Evolutionary conservation across 2,113 vertebrate genomes (phyloP).

Genomic region (Ia io): DNA sequence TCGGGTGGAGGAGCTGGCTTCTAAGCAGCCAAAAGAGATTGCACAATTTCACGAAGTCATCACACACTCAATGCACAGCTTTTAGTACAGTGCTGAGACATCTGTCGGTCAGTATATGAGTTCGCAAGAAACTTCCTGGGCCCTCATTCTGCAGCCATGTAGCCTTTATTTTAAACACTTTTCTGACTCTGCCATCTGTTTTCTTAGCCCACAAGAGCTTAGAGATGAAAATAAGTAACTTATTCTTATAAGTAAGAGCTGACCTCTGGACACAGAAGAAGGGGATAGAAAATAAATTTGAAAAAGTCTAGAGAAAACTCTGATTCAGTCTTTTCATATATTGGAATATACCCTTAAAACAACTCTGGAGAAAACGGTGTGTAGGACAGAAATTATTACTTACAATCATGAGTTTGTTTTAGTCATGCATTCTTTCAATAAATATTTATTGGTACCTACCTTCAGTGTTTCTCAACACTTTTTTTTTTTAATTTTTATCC

Average conservation of each 20-base stretch:
- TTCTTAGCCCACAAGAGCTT: background rate
- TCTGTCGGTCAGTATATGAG: background rate
- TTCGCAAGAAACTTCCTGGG: background rate
- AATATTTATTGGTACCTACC: background rate
- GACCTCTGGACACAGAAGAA: background rate
- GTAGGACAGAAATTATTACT: background rate
- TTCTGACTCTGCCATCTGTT: background rate
- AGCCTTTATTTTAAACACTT: background rate
- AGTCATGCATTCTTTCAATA: background rate
- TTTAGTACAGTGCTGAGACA: background rate
- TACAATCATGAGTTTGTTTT: background rate
- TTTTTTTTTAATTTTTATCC: background rate
- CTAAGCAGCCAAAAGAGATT: background rate
- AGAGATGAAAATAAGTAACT: background rate
- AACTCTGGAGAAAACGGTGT: background rate
- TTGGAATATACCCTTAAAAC: background rate
- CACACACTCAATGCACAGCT: background rate
- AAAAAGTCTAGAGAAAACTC: background rate
- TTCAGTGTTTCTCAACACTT: background rate
- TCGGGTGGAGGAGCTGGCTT: background rate
- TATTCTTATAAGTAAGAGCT: background rate
- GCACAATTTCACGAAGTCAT: background rate
- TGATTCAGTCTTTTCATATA: background rate
- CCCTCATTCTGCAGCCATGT: background rate
- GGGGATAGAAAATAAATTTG: background rate